phyloP scores from a whole-genome alignment of 2,113 vertebrate species.

The Oceanodroma tethys region DNA sequence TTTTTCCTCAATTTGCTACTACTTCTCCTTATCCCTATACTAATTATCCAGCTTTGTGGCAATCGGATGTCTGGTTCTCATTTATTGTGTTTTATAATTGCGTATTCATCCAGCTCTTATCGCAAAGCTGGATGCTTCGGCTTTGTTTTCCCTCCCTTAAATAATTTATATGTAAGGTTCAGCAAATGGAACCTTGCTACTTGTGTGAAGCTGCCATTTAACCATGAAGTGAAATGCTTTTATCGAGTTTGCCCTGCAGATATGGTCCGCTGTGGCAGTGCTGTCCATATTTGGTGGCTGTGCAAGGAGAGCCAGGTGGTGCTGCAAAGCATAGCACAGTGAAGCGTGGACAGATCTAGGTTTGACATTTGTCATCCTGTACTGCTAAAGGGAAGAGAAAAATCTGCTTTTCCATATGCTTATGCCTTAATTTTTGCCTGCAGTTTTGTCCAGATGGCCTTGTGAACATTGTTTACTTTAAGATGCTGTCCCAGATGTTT shows the following conservation, averaged over 20 bases:
- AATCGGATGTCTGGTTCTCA: neutral
- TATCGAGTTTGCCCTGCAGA: constrained; percentile 85
- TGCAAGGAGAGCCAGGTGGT: constrained; percentile 98
- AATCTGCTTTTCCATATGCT: constrained; percentile 99
- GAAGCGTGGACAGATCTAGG: constrained; percentile 89
- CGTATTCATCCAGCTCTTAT: neutral
- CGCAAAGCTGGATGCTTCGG: constrained; percentile 5
- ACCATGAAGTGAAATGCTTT: constrained; percentile 77
- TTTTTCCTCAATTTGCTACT: neutral
- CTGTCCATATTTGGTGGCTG: constrained; percentile 94
- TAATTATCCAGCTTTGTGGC: neutral
- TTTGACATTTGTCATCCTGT: constrained; percentile 89
- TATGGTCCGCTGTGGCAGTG: constrained; percentile 85
- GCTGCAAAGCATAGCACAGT: constrained; percentile 90
- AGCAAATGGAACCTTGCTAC: constrained; percentile 74
- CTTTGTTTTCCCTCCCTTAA: constrained; percentile 29
- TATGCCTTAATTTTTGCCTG: constrained; percentile 85
- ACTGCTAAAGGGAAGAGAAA: constrained; percentile 94
- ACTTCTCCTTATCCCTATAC: neutral
- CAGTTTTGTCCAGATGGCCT: constrained; percentile 94
- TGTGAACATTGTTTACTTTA: constrained; percentile 98
- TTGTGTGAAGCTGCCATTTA: constrained; percentile 83
- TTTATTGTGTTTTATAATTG: constrained; percentile 25
- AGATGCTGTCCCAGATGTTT: constrained; percentile 92
- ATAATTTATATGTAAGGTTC: constrained; percentile 64